phyloP scores from a whole-genome alignment of 2,113 vertebrate genomes.

The Oceanodroma tethys region DNA sequence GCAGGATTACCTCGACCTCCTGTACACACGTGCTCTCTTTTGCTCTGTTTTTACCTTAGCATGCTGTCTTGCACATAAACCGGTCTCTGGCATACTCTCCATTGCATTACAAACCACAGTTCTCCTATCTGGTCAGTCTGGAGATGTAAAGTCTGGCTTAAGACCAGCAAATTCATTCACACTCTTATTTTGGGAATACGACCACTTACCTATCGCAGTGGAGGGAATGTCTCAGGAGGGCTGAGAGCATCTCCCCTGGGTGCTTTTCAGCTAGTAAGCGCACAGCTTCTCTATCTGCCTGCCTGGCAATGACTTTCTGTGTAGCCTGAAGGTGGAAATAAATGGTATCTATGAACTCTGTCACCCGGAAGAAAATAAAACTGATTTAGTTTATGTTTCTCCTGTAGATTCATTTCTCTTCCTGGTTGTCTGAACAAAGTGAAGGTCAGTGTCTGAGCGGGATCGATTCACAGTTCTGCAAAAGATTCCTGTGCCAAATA shows the following conservation, averaged over 20 bases:
- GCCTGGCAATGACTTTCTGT: background rate
- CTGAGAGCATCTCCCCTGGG: background rate
- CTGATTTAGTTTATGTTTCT: background rate
- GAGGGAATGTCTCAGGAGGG: background rate
- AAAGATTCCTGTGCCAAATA: background rate
- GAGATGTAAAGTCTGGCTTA: background rate
- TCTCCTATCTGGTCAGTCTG: background rate
- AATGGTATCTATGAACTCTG: background rate
- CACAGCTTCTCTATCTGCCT: background rate
- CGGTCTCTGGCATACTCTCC: rapidly evolving
- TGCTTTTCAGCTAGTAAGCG: background rate
- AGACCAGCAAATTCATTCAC: background rate
- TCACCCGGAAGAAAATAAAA: background rate
- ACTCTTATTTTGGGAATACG: background rate
- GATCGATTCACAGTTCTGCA: background rate
- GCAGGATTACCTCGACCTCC: rapidly evolving
- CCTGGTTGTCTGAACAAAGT: background rate
- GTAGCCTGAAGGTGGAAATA: background rate
- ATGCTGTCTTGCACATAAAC: background rate
- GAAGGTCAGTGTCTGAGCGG: background rate
- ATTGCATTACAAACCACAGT: background rate
- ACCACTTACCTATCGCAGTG: background rate
- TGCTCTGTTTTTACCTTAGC: background rate
- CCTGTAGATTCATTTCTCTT: background rate
- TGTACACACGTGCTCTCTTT: background rate